Evolutionary conservation across 2,113 vertebrate genomes (phyloP).

Genomic region (Todiramphus chloris): DNA sequence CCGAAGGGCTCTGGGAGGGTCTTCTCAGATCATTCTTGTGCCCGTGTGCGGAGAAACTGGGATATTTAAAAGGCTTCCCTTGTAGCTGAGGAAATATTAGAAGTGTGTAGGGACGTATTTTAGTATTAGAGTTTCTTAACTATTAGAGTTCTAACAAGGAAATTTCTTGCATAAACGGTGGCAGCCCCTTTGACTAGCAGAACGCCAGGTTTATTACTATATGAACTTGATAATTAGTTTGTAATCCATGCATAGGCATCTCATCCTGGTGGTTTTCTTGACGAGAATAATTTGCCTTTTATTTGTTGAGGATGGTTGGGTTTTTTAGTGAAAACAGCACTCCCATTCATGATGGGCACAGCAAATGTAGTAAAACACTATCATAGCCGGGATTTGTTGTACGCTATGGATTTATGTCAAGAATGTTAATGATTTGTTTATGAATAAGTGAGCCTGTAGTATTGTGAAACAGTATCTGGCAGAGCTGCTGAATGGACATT

Average conservation of each 20-base stretch:
- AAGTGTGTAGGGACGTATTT: background rate
- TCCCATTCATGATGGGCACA: conserved; percentile 72
- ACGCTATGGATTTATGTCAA: conserved; percentile 80
- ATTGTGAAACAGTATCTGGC: conserved; percentile 72
- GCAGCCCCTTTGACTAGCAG: background rate
- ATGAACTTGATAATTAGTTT: conserved; percentile 68
- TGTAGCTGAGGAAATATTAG: background rate
- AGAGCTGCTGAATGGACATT: conserved; percentile 76
- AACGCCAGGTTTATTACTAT: conserved; percentile 54
- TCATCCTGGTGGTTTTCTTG: conserved; percentile 66
- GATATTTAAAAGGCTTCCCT: background rate
- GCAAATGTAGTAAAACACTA: conserved; percentile 76
- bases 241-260: conserved; percentile 63
- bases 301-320: conserved; percentile 57
- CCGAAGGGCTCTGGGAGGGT: accelerated
- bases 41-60: background rate
- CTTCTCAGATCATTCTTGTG: background rate
- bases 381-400: conserved; percentile 76
- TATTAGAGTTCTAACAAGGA: background rate
- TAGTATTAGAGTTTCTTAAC: background rate
- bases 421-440: conserved; percentile 87
- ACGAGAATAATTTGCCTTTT: conserved; percentile 75
- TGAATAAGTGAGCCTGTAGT: conserved; percentile 78
- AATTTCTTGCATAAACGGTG: conserved; percentile 16
- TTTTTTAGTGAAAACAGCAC: conserved; percentile 69